Conservation (phyloP, 2,888 invertebrate genomes). For the Brachypalpus laphriformis region DNA sequence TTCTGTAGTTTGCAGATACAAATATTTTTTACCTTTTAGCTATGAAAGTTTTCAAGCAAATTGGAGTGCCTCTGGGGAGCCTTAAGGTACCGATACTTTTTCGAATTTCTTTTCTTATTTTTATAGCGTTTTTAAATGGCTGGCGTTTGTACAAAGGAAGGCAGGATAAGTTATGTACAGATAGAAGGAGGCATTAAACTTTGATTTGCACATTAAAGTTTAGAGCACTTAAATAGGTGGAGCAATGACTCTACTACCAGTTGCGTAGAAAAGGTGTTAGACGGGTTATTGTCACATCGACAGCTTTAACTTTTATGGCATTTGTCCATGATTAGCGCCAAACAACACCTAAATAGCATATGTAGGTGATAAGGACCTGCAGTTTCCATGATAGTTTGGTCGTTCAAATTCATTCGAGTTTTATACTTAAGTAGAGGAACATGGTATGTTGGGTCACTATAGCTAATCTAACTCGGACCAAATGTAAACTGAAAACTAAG, state of each 20-base stretch:
- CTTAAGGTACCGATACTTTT: slow-evolving; percentile 37
- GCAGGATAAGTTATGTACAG: background rate
- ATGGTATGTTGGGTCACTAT: no score
- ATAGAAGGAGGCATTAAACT: background rate
- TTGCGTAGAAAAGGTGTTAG: background rate
- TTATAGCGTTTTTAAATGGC: background rate
- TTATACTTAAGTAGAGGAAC: no score
- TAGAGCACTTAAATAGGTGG: background rate
- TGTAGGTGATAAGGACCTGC: no score
- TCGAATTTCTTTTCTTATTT: background rate
- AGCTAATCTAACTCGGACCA: no score
- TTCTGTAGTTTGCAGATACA: slow-evolving; percentile 17
- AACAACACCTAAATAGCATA: no score
- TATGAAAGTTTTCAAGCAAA: slow-evolving; percentile 49
- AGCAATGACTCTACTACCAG: background rate
- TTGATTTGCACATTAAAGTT: background rate
- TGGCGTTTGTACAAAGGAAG: background rate
- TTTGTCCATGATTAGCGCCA: no score
- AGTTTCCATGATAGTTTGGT: no score
- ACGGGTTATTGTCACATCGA: no score
- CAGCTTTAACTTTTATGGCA: no score
- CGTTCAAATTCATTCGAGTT: no score
- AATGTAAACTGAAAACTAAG: no score
- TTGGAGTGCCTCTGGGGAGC: slow-evolving; percentile 47
- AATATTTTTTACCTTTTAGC: slow-evolving; percentile 32